Percentiles rank a stretch among this genome's conserved stretches.
Evolutionary conservation across 2,888 invertebrate genomes (phyloP).

Genomic region (Eristalis intricaria): DNA sequence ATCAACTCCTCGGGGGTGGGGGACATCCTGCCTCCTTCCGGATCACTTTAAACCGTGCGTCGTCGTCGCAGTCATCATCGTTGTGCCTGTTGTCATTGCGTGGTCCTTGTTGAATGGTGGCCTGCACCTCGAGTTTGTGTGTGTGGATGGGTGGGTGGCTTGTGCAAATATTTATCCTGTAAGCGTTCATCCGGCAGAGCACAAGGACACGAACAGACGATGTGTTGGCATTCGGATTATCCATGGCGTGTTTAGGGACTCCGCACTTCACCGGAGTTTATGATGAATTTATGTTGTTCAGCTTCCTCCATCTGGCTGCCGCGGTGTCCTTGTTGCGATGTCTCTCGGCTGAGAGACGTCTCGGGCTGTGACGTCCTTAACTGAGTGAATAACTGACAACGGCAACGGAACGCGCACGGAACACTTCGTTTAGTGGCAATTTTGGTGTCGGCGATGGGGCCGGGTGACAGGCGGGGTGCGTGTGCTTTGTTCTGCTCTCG

Average conservation of each 20-base stretch:
- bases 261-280: constrained; percentile 54
- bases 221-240: constrained; percentile 69
- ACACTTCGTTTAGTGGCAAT: constrained; percentile 69
- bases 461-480: constrained; percentile 10
- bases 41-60: constrained; percentile 59
- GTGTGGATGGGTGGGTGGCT: background rate
- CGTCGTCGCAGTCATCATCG: constrained; percentile 33
- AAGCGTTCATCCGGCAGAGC: constrained; percentile 30
- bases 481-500: constrained; percentile 26
- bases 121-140: constrained; percentile 27
- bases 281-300: constrained; percentile 70
- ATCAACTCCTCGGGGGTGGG: constrained; percentile 43
- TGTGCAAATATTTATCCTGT: constrained; percentile 69
- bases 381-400: constrained; percentile 69
- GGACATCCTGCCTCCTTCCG: constrained; percentile 52
- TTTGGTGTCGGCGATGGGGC: constrained; percentile 50
- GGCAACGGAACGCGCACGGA: constrained; percentile 32
- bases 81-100: constrained; percentile 46
- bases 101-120: constrained; percentile 52
- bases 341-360: constrained; percentile 19
- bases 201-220: constrained; percentile 32
- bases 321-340: background rate
- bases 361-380: constrained; percentile 57
- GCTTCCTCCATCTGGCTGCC: constrained; percentile 19
- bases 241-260: constrained; percentile 54